Evolutionary conservation across 1,140 invertebrate species (phyloP), one percentile per base, ranked within the genome.

Genomic region (Drosophila littoralis): DNA sequence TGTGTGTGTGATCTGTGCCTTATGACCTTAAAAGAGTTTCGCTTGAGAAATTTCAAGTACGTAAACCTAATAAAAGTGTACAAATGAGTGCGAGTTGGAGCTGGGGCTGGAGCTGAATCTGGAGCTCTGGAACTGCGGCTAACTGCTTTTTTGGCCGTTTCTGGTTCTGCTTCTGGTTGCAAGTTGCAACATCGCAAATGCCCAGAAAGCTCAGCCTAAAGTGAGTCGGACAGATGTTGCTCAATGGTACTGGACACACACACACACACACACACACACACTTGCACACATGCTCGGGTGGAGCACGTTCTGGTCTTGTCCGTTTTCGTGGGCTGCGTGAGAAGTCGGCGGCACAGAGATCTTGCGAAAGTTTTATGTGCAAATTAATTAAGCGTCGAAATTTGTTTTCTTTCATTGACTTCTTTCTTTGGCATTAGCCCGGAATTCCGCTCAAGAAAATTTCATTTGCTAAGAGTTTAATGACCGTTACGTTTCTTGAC

Each of bases 1-100:
- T 35, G 28, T 60, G 46, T 43, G 22, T 72, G 15, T 71, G 69
- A 63, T 64, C 50, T 68, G 84, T 89, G 84, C 67, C 79, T 83
- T 89, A 70, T 89, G 85, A 88, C 78, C 84, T 88, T 48, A 77
- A 22, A 63, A 55, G 50, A 84, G 84, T 89, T 81, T 89, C 84
- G 84, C 81, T 89, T 75, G 75, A 90, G 84, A 84, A 84, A 82
- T 50, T 61, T 55, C 61, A 43, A 61, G 76, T 80, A 79, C 65
- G 60, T 28, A 70, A 64, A 64, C 58, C 57, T 57, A 75, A 61
- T 75, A 69, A 70, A 59, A 55, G 50, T 55, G 1, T 50, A 75
- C 72, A 75, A 75, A 75, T 75, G 72, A 64, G 72, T 58, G 42
- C 73, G 46, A 71, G 52, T 46, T 58, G 12, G 57, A 63, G 63